Conservation (phyloP, 2,888 invertebrate genomes). For the Acanthosepion pharaonis region DNA sequence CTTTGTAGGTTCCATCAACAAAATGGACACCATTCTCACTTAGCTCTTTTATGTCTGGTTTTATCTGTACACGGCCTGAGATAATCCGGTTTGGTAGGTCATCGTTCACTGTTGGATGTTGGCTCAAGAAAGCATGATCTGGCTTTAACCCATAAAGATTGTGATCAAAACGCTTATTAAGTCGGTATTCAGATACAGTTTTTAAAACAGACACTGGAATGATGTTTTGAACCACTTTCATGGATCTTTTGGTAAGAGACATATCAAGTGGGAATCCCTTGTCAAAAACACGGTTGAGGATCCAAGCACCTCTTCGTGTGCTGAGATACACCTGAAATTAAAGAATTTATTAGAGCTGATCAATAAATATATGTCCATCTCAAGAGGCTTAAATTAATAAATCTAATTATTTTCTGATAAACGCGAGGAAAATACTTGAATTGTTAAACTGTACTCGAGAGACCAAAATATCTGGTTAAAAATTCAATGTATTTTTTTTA, state of each 20-base stretch:
- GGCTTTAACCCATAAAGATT: slow-evolving; percentile 74
- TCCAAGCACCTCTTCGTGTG: slow-evolving; percentile 75
- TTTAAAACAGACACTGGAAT: neutral
- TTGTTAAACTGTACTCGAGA: too few relatives aligned
- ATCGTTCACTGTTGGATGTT: slow-evolving; percentile 75
- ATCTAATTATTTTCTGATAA: too few relatives aligned
- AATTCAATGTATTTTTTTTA: too few relatives aligned
- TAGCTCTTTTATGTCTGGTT: slow-evolving; percentile 65
- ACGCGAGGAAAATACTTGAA: too few relatives aligned
- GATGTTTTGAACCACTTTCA: neutral
- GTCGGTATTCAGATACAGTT: neutral
- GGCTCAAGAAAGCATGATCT: slow-evolving; percentile 63
- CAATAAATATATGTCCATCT: too few relatives aligned
- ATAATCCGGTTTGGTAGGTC: slow-evolving; percentile 74
- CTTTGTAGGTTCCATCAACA: slow-evolving; percentile 67
- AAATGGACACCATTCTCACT: slow-evolving; percentile 68
- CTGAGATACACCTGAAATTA: slow-evolving; percentile 74
- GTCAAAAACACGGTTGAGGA: slow-evolving; percentile 71
- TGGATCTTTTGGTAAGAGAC: slow-evolving; percentile 51
- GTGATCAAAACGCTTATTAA: slow-evolving; percentile 73
- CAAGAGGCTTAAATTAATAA: too few relatives aligned
- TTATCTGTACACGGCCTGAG: slow-evolving; percentile 72
- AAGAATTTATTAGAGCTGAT: neutral
- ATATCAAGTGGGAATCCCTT: slow-evolving; percentile 68
- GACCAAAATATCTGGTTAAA: too few relatives aligned